phyloP scores from a whole-genome alignment of 1,140 invertebrate species.

The Ylistrum balloti region DNA sequence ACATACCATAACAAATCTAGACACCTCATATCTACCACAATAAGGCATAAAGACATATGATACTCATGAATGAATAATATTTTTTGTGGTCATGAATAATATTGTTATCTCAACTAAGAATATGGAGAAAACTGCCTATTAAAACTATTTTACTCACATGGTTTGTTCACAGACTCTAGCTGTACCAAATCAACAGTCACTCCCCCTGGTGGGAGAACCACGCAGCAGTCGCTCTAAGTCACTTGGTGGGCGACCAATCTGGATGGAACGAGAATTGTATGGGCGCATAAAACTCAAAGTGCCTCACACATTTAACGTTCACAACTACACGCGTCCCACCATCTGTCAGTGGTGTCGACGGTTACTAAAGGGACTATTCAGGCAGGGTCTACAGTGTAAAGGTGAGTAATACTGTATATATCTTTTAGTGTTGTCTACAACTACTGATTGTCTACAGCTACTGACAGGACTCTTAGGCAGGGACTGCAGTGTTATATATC shows the following conservation, averaged over 20 bases:
- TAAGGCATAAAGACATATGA: neutral
- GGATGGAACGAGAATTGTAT: conserved; percentile 89
- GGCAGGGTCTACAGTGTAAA: conserved; percentile 98
- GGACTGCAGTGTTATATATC: too few species aligned
- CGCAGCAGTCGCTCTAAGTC: conserved; percentile 87
- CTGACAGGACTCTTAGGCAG: too few species aligned
- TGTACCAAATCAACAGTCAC: conserved; percentile 68
- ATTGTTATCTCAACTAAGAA: too few species aligned
- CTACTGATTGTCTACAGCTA: too few species aligned
- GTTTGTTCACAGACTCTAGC: conserved; percentile 70
- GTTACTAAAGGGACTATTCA: conserved; percentile 96
- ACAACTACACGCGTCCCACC: conserved; percentile 96
- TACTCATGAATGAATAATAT: too few species aligned
- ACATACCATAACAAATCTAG: too few species aligned
- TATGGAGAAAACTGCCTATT: too few species aligned
- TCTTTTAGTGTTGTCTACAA: too few species aligned
- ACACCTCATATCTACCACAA: neutral
- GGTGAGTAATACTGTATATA: too few species aligned
- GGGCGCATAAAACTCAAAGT: conserved; percentile 86
- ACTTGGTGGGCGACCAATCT: conserved; percentile 88
- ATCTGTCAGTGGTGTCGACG: conserved; percentile 98
- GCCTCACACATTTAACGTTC: conserved; percentile 90
- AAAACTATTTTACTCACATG: too few species aligned
- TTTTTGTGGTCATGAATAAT: neutral
- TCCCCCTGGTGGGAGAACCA: conserved; percentile 66